A percentile compares a stretch with the other conserved stretches of the same genome.
phyloP scores from a whole-genome alignment of 2,113 vertebrate genomes.

The Nerophis ophidion region DNA sequence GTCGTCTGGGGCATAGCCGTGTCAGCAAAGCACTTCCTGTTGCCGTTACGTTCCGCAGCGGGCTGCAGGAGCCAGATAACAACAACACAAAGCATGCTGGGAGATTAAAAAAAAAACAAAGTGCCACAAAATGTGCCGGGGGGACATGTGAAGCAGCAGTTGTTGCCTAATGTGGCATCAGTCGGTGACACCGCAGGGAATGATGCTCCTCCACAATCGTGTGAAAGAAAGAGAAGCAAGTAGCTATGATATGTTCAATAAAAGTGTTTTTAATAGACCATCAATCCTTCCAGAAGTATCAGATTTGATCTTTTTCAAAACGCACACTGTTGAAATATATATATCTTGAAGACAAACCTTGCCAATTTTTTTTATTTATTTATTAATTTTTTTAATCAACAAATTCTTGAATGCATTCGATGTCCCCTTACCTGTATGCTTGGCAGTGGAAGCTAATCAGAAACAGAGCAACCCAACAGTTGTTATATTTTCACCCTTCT shows the following conservation, averaged over 20 bases:
- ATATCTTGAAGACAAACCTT: too few species aligned
- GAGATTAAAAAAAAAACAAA: background rate
- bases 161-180: constrained; percentile 2
- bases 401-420: too few species aligned
- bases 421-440: too few species aligned
- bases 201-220: background rate
- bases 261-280: background rate
- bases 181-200: background rate
- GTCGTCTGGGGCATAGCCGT: constrained; percentile 3
- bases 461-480: too few species aligned
- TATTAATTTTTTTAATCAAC: too few species aligned
- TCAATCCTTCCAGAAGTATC: too few species aligned
- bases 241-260: too few species aligned
- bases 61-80: constrained; percentile 5
- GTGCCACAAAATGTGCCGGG: background rate
- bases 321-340: too few species aligned
- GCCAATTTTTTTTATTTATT: too few species aligned
- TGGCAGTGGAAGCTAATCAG: too few species aligned
- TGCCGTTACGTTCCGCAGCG: background rate
- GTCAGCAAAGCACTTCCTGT: constrained; percentile 13
- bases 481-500: too few species aligned
- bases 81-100: constrained; percentile 3
- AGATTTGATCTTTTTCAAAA: too few species aligned
- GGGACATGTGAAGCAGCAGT: background rate
- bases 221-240: background rate